Evolutionary conservation across 1,140 invertebrate genomes (phyloP).

Genomic region (Bradysia coprophila): DNA sequence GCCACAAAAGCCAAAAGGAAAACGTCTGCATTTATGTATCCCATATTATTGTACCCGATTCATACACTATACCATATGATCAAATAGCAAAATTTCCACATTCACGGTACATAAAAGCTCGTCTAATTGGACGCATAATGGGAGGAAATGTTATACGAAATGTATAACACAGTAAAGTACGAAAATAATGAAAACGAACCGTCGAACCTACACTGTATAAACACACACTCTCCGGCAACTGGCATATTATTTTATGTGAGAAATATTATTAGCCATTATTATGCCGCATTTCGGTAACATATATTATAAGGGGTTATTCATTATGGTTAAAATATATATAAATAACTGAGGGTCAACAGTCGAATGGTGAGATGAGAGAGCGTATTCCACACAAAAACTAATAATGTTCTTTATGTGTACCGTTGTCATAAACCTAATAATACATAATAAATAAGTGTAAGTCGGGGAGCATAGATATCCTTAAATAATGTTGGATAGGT

Average conservation of each 20-base stretch:
- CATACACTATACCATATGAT: too few relatives aligned
- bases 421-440: too few relatives aligned
- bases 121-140: not conserved
- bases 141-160: not conserved
- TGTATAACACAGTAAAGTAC: not conserved
- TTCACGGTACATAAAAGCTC: not conserved
- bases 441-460: too few relatives aligned
- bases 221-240: too few relatives aligned
- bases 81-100: not conserved
- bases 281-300: not conserved
- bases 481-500: too few relatives aligned
- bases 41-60: too few relatives aligned
- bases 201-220: too few relatives aligned
- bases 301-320: not conserved
- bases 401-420: not conserved
- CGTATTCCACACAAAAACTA: not conserved
- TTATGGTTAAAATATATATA: not conserved
- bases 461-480: too few relatives aligned
- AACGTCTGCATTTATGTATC: too few relatives aligned
- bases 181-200: too few relatives aligned
- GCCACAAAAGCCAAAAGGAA: too few relatives aligned
- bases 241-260: not conserved
- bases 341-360: not conserved
- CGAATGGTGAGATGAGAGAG: too few relatives aligned
- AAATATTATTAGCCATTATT: not conserved